Evolutionary conservation across 2,113 vertebrate genomes (phyloP).

Genomic region (Eonycteris spelaea): DNA sequence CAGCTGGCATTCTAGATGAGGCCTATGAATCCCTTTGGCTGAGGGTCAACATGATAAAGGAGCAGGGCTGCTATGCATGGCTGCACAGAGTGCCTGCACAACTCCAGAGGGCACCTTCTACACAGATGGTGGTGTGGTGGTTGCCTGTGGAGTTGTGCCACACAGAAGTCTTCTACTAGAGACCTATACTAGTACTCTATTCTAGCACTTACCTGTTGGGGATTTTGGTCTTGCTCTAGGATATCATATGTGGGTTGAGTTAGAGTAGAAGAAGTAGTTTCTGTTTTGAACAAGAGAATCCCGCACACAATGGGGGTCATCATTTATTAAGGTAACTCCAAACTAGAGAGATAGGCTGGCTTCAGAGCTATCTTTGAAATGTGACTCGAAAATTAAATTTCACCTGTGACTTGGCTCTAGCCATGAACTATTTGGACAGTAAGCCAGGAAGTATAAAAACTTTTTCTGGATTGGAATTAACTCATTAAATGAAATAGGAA

Average conservation of each 20-base stretch:
- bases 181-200: background rate
- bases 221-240: background rate
- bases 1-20: background rate
- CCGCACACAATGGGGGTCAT: background rate
- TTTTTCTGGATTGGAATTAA: background rate
- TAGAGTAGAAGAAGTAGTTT: background rate
- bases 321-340: background rate
- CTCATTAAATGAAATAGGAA: background rate
- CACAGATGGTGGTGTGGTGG: background rate
- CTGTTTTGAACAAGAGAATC: background rate
- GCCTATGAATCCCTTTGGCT: background rate
- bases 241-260: background rate
- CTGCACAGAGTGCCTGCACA: background rate
- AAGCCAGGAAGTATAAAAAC: background rate
- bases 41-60: background rate
- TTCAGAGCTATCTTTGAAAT: background rate
- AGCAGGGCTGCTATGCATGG: background rate
- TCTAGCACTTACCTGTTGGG: background rate
- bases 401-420: background rate
- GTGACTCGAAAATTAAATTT: background rate
- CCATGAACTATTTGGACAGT: background rate
- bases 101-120: background rate
- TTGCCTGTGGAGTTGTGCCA: background rate
- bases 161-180: background rate
- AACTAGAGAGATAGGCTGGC: background rate